Percentiles rank a stretch among this genome's conserved stretches.
Evolutionary conservation across 2,113 vertebrate species (phyloP).

Genomic region (Megaceryle maxima): DNA sequence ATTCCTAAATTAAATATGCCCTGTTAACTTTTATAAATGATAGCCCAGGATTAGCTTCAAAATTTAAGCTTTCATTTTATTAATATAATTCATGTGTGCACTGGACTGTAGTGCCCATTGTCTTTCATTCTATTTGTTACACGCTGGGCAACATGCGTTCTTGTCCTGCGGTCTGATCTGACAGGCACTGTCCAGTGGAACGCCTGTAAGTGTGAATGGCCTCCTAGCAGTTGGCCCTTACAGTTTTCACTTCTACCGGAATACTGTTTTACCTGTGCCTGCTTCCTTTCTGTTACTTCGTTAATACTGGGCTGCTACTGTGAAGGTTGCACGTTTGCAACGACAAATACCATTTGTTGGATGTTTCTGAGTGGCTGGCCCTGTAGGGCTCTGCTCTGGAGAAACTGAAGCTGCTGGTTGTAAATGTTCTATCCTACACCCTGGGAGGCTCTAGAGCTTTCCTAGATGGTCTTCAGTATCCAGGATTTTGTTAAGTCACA

Average conservation of each 20-base stretch:
- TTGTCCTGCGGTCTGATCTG: not conserved
- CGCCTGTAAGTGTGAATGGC: not conserved
- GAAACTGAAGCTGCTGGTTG: not conserved
- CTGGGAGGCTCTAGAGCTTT: rapidly evolving
- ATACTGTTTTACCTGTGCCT: not conserved
- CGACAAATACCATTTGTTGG: not conserved
- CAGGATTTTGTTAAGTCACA: not conserved
- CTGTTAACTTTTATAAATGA: slow-evolving; percentile 92
- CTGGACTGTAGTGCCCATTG: slow-evolving; percentile 19
- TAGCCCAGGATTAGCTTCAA: slow-evolving; percentile 79
- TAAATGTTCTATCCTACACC: not conserved
- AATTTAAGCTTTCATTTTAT: slow-evolving; percentile 74
- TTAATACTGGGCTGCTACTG: not conserved
- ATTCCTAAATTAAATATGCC: slow-evolving; percentile 98
- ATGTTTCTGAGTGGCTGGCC: not conserved
- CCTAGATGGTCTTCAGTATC: not conserved
- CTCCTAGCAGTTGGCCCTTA: not conserved
- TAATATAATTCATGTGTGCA: slow-evolving; percentile 69
- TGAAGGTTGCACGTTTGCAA: not conserved
- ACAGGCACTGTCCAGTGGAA: not conserved
- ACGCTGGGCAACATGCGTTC: not conserved
- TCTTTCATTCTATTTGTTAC: not conserved
- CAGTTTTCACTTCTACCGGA: not conserved
- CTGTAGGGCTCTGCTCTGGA: not conserved
- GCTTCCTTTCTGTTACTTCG: not conserved